phyloP scores from a whole-genome alignment of 2,797 vertebrate genomes.

The Euphonia xanthogaster region DNA sequence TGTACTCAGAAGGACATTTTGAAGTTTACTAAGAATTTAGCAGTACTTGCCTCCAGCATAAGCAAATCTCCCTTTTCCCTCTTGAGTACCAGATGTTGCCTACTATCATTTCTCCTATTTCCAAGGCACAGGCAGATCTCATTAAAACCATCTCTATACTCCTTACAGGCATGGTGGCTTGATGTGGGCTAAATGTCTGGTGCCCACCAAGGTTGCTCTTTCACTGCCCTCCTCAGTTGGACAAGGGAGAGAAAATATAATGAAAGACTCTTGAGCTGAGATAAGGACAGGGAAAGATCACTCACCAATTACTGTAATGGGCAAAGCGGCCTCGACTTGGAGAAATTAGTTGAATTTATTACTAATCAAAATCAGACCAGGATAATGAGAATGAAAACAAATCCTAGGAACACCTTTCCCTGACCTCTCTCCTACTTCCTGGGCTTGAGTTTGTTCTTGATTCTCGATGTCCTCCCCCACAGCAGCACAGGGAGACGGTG shows the following conservation, averaged over 20 bases:
- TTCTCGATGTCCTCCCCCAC: neutral
- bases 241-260: neutral
- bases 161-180: neutral
- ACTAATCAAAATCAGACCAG: neutral
- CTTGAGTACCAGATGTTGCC: neutral
- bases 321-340: neutral
- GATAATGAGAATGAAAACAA: neutral
- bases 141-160: neutral
- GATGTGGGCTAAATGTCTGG: neutral
- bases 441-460: neutral
- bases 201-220: neutral
- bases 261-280: neutral
- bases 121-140: neutral
- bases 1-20: neutral
- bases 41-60: neutral
- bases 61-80: neutral
- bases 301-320: neutral
- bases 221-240: neutral
- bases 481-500: neutral
- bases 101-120: neutral
- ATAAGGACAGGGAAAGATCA: neutral
- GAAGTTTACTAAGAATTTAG: neutral
- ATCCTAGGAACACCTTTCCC: neutral
- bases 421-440: neutral
- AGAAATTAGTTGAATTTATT: neutral